Evolutionary conservation across 2,888 invertebrate species (phyloP).

Genomic region (Strigamia crassipes): DNA sequence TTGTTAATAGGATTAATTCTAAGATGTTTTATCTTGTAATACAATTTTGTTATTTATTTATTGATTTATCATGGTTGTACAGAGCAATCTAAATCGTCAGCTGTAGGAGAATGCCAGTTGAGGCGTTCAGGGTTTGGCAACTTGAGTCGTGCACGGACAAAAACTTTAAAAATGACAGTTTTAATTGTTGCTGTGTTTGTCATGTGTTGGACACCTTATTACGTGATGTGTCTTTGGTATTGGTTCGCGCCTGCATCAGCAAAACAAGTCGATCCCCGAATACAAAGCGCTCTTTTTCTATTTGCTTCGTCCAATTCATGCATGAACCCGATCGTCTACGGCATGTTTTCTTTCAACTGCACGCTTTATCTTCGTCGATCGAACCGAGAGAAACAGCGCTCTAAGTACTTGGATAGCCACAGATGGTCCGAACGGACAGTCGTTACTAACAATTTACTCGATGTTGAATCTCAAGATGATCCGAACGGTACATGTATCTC

Average conservation of each 20-base stretch:
- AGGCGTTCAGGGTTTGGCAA: slow-evolving; percentile 64
- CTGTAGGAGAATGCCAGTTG: slow-evolving; percentile 15
- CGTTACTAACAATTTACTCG: slow-evolving; percentile 1
- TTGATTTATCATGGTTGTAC: neutral
- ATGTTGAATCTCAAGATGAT: slow-evolving; percentile 38
- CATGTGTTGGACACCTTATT: slow-evolving; percentile 95
- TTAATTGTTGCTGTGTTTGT: slow-evolving; percentile 91
- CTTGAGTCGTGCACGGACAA: slow-evolving; percentile 76
- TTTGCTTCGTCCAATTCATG: slow-evolving; percentile 97
- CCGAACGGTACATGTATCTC: neutral
- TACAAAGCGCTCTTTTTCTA: slow-evolving; percentile 84
- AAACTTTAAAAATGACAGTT: slow-evolving; percentile 92
- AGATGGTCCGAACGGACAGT: slow-evolving; percentile 43
- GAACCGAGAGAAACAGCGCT: neutral
- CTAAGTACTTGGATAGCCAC: neutral
- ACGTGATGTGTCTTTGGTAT: slow-evolving; percentile 88
- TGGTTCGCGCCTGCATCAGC: slow-evolving; percentile 79
- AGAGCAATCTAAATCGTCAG: neutral
- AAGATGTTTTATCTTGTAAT: too few species aligned
- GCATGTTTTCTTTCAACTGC: slow-evolving; percentile 65
- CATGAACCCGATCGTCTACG: slow-evolving; percentile 95
- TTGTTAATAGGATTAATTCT: too few species aligned
- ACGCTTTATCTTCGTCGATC: neutral
- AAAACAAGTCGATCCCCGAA: slow-evolving; percentile 70
- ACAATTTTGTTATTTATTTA: neutral